Conservation (phyloP, 2,888 invertebrate species). For the Andrena flavipes region DNA sequence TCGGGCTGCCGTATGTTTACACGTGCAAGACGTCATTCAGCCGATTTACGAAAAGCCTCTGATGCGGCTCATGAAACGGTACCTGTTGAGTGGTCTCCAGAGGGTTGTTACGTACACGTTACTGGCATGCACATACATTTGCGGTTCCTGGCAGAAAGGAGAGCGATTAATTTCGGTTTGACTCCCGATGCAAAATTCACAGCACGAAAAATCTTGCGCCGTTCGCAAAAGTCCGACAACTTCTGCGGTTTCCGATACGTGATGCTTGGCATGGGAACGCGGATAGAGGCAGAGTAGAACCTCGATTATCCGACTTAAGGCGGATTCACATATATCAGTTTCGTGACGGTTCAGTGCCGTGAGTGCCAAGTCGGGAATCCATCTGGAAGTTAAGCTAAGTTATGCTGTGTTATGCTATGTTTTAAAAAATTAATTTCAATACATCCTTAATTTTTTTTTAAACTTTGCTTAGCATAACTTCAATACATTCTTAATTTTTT, state of each 20-base stretch:
- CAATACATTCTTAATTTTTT: too few species aligned
- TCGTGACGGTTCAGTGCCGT: too few species aligned
- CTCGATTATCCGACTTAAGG: too few species aligned
- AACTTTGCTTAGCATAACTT: too few species aligned
- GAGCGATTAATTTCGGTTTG: constrained; percentile 68
- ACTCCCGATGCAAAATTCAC: constrained; percentile 54
- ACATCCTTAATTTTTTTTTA: too few species aligned
- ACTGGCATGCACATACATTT: constrained; percentile 40
- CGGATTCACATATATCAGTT: too few species aligned
- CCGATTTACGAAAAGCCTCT: constrained; percentile 63
- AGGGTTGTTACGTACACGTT: constrained; percentile 62
- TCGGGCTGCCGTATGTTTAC: constrained; percentile 24
- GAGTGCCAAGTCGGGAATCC: too few species aligned
- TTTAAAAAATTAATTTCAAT: too few species aligned
- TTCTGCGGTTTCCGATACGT: constrained; percentile 40
- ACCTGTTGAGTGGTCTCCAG: constrained; percentile 75
- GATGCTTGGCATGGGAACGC: not conserved
- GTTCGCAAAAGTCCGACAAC: constrained; percentile 37
- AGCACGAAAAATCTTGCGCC: constrained; percentile 44
- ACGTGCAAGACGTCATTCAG: constrained; percentile 45
- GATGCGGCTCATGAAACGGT: constrained; percentile 57
- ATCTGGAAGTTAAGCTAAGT: too few species aligned
- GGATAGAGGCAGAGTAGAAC: not conserved
- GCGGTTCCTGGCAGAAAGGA: constrained; percentile 64
- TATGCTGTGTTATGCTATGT: too few species aligned